A percentile compares a stretch with the other conserved stretches of the same genome.
Evolutionary conservation across 1,140 invertebrate species (phyloP).

Genomic region (Cyphomyrmex costatus): DNA sequence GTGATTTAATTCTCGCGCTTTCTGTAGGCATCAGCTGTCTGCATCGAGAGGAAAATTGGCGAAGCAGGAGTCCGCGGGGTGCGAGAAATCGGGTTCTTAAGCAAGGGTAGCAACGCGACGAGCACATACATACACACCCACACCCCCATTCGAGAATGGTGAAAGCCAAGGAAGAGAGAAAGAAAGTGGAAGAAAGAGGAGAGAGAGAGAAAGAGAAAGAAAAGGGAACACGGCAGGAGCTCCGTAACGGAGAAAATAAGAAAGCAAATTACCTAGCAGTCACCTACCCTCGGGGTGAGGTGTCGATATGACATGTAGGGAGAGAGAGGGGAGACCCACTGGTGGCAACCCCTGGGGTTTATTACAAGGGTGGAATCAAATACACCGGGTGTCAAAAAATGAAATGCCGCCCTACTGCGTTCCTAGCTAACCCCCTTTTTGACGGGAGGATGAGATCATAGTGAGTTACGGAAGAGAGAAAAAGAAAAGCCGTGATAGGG

Average conservation of each 20-base stretch:
- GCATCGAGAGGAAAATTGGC: conserved; percentile 68
- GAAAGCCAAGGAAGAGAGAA: conserved; percentile 55
- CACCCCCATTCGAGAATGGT: conserved; percentile 33
- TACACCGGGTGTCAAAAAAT: conserved; percentile 88
- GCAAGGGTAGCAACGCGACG: conserved; percentile 68
- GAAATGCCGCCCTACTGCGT: conserved; percentile 83
- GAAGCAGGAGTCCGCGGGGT: conserved; percentile 59
- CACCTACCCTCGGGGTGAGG: conserved; percentile 83
- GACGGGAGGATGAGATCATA: conserved; percentile 70
- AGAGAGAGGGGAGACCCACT: conserved; percentile 70
- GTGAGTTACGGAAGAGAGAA: conserved; percentile 69
- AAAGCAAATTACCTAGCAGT: conserved; percentile 87
- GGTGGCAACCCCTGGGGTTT: conserved; percentile 84
- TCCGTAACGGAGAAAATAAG: conserved; percentile 84
- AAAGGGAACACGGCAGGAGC: conserved; percentile 44
- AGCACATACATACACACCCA: too few species aligned
- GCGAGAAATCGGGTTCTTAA: conserved; percentile 65
- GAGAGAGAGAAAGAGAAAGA: conserved; percentile 19
- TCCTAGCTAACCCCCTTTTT: conserved; percentile 61
- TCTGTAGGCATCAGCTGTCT: conserved; percentile 43
- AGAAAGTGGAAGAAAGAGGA: conserved; percentile 52
- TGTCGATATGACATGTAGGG: conserved; percentile 87
- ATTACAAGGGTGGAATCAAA: conserved; percentile 87
- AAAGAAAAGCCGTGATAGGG: conserved; percentile 68
- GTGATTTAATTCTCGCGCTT: conserved; percentile 65